Evolutionary conservation across 2,797 vertebrate genomes (phyloP), one percentile per base, ranked within the genome.

Genomic region (Alcedo quadribrachys): DNA sequence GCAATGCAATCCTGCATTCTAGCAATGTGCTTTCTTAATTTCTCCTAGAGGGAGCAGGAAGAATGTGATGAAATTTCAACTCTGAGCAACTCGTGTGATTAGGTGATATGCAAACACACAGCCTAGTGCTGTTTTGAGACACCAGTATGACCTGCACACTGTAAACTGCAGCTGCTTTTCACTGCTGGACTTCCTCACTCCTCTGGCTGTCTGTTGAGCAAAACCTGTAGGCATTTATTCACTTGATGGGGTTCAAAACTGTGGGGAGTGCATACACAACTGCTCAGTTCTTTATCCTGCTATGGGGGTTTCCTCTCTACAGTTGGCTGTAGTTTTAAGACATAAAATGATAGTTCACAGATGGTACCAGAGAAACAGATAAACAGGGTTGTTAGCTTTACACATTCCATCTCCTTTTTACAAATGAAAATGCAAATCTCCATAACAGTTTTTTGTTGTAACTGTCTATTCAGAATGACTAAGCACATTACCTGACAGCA

Each of bases 401-500:
- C 55, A 30, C 33, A 67, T 79, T 40, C 43, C 18, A 27, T 68
- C 46, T 85, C 21, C 45, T 85, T 91, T 81, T 70, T 75, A 79
- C 2, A 13, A 81, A 82, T 48, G 17, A 78, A 94, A 89, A 78
- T 81, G 68, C 37, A 75, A 46, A 69, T 71, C 32, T 69, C 9
- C 37, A 8, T 50, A 68, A 32, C 51, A 68, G 28, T 4, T 24
- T 87, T 95, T 78, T 87, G 24, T 21, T 95, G 85, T 85, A 87
- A 53, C 58, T 82, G 58, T 80, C 22, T 58, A 55, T 88, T 91
- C 81, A 83, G 83, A 86, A 88, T 79, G 71, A 91, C 84, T 93
- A 87, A 92, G 9, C 76, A 43, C 48, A 43, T 84, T 73, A 60
- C 35, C 43, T 87, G 92, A 73, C 67, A 71, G 67, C 70, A 46